These are phyloP conservation scores for Patiria miniata DNA, from an alignment of 35 echinoderm and acorn worm genomes.

Conservation along the genomic window DNA sequence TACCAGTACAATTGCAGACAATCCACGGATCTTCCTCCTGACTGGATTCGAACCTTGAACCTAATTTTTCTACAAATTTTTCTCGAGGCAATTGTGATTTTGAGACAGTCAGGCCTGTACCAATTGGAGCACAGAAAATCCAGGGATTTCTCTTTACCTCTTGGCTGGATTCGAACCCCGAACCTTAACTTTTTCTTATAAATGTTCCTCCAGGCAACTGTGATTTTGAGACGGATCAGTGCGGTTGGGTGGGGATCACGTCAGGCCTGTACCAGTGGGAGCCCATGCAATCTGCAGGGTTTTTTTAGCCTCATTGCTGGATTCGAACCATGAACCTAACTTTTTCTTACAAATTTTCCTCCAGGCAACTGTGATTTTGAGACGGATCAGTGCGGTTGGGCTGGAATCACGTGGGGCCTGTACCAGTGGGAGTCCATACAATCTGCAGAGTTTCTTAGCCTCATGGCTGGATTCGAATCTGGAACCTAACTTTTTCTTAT, in stretches of 20 bases:
- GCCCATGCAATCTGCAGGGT: conserved; percentile 16
- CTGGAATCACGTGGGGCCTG: conserved; percentile 32
- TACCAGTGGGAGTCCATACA: conserved; percentile 63
- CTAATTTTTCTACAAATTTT: no score
- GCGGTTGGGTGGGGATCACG: conserved; percentile 64
- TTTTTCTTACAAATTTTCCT: no score
- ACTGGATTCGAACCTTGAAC: no score
- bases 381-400: conserved; percentile 76
- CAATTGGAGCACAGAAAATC: conserved; percentile 1
- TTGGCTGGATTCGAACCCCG: no score
- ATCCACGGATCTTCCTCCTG: neutral
- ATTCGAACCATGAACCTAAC: no score
- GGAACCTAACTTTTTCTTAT: no score
- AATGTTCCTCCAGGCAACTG: conserved; percentile 70
- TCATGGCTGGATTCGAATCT: no score
- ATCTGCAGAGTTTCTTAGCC: conserved; percentile 36
- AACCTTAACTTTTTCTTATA: no score
- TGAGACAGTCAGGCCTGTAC: no score
- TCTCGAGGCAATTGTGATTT: no score
- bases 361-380: no score
- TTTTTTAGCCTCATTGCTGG: conserved; percentile 26
- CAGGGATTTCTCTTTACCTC: conserved; percentile 9
- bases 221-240: conserved; percentile 80
- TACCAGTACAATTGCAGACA: conserved; percentile 57
- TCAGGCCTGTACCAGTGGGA: conserved; percentile 77